Base-by-base conservation (phyloP, 2,888 invertebrate species). In the Oxycera nigricornis region DNA sequence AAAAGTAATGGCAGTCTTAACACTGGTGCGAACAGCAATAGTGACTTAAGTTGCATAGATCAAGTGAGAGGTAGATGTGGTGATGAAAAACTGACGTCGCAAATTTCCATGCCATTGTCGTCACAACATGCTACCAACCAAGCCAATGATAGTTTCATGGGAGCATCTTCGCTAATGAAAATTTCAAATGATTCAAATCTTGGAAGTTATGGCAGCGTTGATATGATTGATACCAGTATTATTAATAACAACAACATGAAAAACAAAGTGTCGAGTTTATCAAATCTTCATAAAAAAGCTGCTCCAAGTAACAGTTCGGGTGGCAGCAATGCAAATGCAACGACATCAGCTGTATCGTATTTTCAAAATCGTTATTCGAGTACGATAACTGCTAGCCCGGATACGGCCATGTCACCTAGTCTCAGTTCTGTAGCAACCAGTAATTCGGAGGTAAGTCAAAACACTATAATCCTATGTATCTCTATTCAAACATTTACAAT, bases 381-480 rank as follows among this genome's bases (percentile, higher is more conserved):
- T 84, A 87, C 59, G 85, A 87, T 83, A 81, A 81, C 83, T 74
- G 79, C 86, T 76, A 83, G 87, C 81, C 87, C 87, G 30, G 89
- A 84, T 81, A 88, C 81, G 80, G 90, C 87, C 80, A 90, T 87
- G 86, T 90, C 91, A 0, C 93, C 93, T 0, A 91, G 91, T 39
- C 82, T 92, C 41, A 92, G 93, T 82, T 93, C 92, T 67, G 91
- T 91, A 46, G 92, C 91, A n/a, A 93, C 92, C 9, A 93, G 91
- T 81, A 91, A 92, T 79, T 93, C 93, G 24, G 94, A 94, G 89
- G 93, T 93, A 82, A 87, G 87, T 84, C n/a, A n/a, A n/a, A n/a
- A n/a, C n/a, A n/a, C n/a, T n/a, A n/a, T n/a, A n/a, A n/a, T n/a
- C n/a, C n/a, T n/a, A n/a, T n/a, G n/a, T n/a, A n/a, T n/a, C n/a